phyloP scores from a whole-genome alignment of 2,888 invertebrate species.

The Ectobius pallidus region DNA sequence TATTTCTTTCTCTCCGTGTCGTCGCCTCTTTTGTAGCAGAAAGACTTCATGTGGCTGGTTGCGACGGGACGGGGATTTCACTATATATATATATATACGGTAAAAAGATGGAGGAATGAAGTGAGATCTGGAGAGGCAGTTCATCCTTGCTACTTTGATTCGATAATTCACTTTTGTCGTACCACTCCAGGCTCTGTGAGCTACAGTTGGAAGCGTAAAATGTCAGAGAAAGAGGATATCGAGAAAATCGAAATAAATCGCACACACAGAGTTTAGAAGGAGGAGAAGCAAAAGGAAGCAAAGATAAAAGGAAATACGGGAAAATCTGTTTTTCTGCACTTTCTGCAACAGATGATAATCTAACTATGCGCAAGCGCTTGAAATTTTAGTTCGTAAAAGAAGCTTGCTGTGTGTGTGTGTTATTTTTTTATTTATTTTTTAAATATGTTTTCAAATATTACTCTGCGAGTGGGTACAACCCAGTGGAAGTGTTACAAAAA shows the following conservation, averaged over 20 bases:
- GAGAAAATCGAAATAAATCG: conserved; percentile 33
- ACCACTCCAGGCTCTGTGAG: conserved; percentile 28
- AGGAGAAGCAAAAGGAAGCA: background rate
- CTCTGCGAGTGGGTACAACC: no score
- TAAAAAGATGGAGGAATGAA: background rate
- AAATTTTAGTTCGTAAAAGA: no score
- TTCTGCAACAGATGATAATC: no score
- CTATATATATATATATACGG: no score
- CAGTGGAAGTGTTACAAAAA: no score
- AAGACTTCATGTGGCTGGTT: background rate
- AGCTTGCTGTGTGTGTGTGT: no score
- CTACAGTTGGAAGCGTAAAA: background rate
- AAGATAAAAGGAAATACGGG: background rate
- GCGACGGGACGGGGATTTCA: no score
- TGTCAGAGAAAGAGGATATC: conserved; percentile 27
- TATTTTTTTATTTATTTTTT: no score
- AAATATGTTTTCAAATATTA: no score
- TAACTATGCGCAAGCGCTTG: no score
- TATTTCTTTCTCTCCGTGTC: conserved; percentile 8
- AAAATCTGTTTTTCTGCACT: background rate
- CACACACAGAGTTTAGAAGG: background rate
- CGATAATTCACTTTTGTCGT: conserved; percentile 38
- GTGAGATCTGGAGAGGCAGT: conserved; percentile 24
- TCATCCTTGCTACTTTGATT: conserved; percentile 29
- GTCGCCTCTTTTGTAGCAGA: background rate